These are phyloP conservation scores for Gymnodraco acuticeps DNA, from an alignment of 2,797 vertebrate species.

Conservation along the genomic window DNA sequence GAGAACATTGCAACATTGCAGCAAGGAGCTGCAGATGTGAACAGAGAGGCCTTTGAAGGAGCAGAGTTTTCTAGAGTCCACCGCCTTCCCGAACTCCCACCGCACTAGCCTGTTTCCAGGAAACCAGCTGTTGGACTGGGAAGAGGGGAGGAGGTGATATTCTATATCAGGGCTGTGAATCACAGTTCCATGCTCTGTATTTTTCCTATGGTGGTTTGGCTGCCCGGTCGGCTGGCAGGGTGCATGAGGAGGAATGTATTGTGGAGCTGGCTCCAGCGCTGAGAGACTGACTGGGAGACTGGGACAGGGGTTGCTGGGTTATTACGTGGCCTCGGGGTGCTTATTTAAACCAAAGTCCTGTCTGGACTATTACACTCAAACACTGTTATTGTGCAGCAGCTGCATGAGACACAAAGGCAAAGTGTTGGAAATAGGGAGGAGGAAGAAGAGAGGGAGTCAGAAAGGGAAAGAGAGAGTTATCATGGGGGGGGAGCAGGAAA, in stretches of 20 bases:
- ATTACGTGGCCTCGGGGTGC: slow-evolving; percentile 77
- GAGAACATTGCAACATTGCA: slow-evolving; percentile 52
- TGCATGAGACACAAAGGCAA: slow-evolving; percentile 75
- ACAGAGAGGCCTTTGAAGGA: slow-evolving; percentile 68
- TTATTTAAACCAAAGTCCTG: slow-evolving; percentile 82
- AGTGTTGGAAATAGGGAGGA: slow-evolving; percentile 57
- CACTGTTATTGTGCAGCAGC: slow-evolving; percentile 81
- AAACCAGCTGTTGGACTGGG: slow-evolving; percentile 83
- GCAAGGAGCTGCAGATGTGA: slow-evolving; percentile 60
- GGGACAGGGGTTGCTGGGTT: slow-evolving; percentile 71
- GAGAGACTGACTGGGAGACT: slow-evolving; percentile 68
- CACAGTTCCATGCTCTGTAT: slow-evolving; percentile 82
- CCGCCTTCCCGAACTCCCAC: slow-evolving; percentile 60
- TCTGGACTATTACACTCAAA: slow-evolving; percentile 80
- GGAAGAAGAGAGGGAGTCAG: slow-evolving; percentile 40
- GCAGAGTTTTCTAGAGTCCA: slow-evolving; percentile 52
- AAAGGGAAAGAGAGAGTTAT: slow-evolving; percentile 53
- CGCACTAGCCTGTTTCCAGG: slow-evolving; percentile 79
- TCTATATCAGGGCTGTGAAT: slow-evolving; percentile 86
- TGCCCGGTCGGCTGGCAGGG: slow-evolving; percentile 63
- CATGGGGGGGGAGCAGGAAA: slow-evolving; percentile 18
- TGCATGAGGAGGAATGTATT: slow-evolving; percentile 75
- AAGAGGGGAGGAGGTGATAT: slow-evolving; percentile 79
- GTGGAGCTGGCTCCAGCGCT: slow-evolving; percentile 59
- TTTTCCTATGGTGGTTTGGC: slow-evolving; percentile 82